Conservation (phyloP, 2,888 invertebrate species). For the Nomada hirtipes region DNA sequence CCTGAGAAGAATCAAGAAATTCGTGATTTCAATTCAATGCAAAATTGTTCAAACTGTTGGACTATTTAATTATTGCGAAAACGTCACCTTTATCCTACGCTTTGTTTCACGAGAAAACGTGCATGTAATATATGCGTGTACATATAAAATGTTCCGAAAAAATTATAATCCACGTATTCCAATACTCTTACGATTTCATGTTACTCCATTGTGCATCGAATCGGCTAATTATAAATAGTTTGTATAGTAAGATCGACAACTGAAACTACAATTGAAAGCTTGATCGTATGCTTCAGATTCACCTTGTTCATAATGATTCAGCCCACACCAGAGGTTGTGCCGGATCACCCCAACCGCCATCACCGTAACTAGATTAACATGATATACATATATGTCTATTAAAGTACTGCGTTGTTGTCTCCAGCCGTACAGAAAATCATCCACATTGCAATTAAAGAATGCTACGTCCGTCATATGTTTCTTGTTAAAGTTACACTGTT, state of each 20-base stretch:
- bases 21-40: too few relatives aligned
- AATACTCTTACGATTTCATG: too few relatives aligned
- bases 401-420: constrained; percentile 3
- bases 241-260: constrained; percentile 56
- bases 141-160: too few relatives aligned
- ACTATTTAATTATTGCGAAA: too few relatives aligned
- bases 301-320: constrained; percentile 51
- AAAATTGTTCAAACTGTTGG: too few relatives aligned
- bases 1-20: too few relatives aligned
- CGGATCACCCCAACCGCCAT: constrained; percentile 21
- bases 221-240: constrained; percentile 43
- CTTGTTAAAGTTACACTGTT: too few relatives aligned
- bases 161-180: too few relatives aligned
- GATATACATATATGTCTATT: constrained; percentile 48
- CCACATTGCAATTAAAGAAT: background rate
- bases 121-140: too few relatives aligned
- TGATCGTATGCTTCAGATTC: constrained; percentile 53
- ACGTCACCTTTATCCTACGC: too few relatives aligned
- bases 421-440: constrained; percentile 2
- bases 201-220: background rate
- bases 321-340: constrained; percentile 45
- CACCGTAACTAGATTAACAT: constrained; percentile 42
- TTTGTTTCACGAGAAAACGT: too few relatives aligned
- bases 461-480: too few relatives aligned
- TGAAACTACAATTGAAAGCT: constrained; percentile 44